Percentiles rank a stretch among this genome's conserved stretches.
Evolutionary conservation across 2,797 vertebrate genomes (phyloP).

Genomic region (Hipposideros larvatus): DNA sequence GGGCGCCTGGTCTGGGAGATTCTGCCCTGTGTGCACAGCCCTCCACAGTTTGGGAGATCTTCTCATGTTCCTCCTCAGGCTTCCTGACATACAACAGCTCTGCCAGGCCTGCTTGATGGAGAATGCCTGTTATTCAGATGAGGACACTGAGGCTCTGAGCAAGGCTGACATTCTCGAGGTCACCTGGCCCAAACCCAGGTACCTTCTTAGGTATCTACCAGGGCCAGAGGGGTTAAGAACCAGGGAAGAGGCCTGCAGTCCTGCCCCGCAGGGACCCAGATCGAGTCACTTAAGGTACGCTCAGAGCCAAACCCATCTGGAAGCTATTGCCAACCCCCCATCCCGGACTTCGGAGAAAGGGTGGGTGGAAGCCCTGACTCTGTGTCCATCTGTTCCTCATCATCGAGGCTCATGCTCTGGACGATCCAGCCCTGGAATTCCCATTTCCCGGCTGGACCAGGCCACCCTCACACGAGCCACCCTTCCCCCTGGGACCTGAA

Average conservation of each 20-base stretch:
- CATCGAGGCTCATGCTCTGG: neutral
- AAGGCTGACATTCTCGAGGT: neutral
- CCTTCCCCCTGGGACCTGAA: neutral
- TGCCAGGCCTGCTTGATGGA: neutral
- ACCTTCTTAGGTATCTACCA: neutral
- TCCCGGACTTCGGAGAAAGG: neutral
- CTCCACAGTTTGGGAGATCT: neutral
- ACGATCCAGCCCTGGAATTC: conserved; percentile 54
- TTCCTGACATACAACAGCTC: neutral
- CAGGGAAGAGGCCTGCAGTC: neutral
- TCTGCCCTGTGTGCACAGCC: no score
- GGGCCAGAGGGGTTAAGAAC: neutral
- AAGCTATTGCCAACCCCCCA: conserved; percentile 10
- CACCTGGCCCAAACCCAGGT: neutral
- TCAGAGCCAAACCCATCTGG: conserved; percentile 63
- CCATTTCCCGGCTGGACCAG: neutral
- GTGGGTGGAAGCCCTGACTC: neutral
- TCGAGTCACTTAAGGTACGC: neutral
- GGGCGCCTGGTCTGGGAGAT: rapidly evolving
- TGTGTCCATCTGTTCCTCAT: conserved; percentile 69
- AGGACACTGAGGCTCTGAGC: neutral
- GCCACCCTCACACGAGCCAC: conserved; percentile 41
- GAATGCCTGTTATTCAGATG: neutral
- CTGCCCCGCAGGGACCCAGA: neutral
- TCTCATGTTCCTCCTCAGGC: neutral